These are phyloP conservation scores for Cecropterus lyciades DNA, from an alignment of 1,140 invertebrate genomes.

Conservation along the genomic window DNA sequence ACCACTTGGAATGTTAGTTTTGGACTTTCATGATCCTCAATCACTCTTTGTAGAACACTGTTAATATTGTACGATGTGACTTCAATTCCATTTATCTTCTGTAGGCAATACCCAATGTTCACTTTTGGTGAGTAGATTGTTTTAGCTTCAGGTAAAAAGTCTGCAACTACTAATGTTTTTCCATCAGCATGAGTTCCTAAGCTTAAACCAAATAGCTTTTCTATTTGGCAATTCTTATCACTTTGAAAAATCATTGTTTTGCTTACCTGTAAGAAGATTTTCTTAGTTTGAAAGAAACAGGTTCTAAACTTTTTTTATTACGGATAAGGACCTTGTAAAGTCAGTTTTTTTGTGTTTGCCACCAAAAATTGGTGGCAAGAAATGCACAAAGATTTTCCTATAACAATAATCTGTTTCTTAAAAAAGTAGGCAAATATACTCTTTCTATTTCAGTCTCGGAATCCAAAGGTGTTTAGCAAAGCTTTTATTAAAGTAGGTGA, in stretches of 20 bases:
- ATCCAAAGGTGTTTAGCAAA: no score
- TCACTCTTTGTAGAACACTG: constrained; percentile 86
- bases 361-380: no score
- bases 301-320: no score
- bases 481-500: background rate
- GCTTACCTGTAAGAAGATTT: constrained; percentile 61
- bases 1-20: constrained; percentile 68
- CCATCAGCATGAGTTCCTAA: constrained; percentile 87
- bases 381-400: no score
- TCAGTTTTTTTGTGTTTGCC: no score
- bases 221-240: constrained; percentile 79
- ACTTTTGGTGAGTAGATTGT: constrained; percentile 86
- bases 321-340: no score
- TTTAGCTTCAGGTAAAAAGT: constrained; percentile 88
- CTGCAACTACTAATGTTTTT: constrained; percentile 87
- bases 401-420: no score
- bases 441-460: no score
- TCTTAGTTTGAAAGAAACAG: no score
- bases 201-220: constrained; percentile 87
- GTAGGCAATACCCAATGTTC: constrained; percentile 88
- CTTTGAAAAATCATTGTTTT: constrained; percentile 75
- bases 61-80: constrained; percentile 84
- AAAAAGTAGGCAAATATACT: no score
- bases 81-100: constrained; percentile 87
- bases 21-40: constrained; percentile 71